phyloP scores from a whole-genome alignment of 2,113 vertebrate genomes.

The Trichechus manatus region DNA sequence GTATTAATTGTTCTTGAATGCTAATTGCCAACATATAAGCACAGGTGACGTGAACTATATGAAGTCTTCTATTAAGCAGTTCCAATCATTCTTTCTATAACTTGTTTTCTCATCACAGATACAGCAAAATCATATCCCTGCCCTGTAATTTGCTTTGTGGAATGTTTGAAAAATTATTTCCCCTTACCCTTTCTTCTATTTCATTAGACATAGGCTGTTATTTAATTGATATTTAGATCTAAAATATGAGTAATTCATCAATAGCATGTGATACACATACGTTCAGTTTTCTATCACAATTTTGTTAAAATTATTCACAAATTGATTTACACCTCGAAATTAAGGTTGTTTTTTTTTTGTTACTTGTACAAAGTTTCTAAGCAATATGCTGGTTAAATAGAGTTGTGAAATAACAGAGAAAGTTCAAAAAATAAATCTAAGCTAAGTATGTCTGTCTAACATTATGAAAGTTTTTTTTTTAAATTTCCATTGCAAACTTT shows the following conservation, averaged over 20 bases:
- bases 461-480: background rate
- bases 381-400: background rate
- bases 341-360: background rate
- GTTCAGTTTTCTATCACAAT: background rate
- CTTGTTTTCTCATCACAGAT: background rate
- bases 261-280: background rate
- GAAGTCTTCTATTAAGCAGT: background rate
- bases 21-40: background rate
- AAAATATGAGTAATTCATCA: background rate
- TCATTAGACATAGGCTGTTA: background rate
- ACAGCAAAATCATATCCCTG: background rate
- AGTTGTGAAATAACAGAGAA: constrained; percentile 36
- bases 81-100: background rate
- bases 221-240: background rate
- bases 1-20: background rate
- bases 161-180: background rate
- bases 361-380: background rate
- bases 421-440: constrained; percentile 28
- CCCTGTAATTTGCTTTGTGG: background rate
- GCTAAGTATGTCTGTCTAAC: background rate
- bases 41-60: background rate
- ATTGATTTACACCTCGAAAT: constrained; percentile 40
- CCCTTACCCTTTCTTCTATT: background rate
- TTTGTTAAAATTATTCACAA: constrained; percentile 56
- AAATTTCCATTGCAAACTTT: constrained; percentile 85